These are phyloP conservation scores for Danio jaintianensis DNA, from an alignment of 2,797 vertebrate genomes.

Conservation along the genomic window DNA sequence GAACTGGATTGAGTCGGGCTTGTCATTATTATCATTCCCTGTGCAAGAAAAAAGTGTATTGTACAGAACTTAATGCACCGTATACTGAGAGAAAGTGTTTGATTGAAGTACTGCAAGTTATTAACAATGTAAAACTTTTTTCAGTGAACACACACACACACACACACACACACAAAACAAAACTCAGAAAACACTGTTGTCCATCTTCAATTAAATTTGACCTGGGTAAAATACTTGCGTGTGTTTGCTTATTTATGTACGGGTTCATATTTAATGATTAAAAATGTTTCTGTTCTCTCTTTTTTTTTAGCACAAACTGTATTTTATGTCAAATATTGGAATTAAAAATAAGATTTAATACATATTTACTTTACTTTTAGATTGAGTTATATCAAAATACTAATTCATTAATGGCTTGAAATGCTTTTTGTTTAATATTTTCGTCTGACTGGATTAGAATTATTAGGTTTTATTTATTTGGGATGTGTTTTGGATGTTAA, in stretches of 20 bases:
- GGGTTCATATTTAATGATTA: background rate
- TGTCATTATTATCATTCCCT: background rate
- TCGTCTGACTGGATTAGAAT: too few species aligned
- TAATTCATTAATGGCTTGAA: too few species aligned
- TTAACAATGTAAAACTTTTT: background rate
- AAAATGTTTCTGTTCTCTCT: background rate
- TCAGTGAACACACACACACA: background rate
- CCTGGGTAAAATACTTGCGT: background rate
- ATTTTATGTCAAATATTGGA: background rate
- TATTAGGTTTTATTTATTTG: too few species aligned
- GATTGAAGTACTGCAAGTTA: background rate
- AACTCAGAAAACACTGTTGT: background rate
- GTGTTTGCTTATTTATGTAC: background rate
- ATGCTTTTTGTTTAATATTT: too few species aligned
- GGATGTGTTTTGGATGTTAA: too few species aligned
- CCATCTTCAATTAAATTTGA: constrained; percentile 8
- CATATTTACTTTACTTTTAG: background rate
- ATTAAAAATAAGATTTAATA: too few species aligned
- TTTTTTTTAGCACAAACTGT: background rate
- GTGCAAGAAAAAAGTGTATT: background rate
- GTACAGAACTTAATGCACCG: background rate
- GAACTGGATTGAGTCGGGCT: background rate
- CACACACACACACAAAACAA: too few species aligned
- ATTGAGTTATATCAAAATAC: too few species aligned
- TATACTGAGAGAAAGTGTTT: background rate